A percentile compares a stretch with the other conserved stretches of the same genome.
These are phyloP conservation scores for Nerophis ophidion DNA, from an alignment of 2,113 vertebrate genomes.

Conservation along the genomic window DNA sequence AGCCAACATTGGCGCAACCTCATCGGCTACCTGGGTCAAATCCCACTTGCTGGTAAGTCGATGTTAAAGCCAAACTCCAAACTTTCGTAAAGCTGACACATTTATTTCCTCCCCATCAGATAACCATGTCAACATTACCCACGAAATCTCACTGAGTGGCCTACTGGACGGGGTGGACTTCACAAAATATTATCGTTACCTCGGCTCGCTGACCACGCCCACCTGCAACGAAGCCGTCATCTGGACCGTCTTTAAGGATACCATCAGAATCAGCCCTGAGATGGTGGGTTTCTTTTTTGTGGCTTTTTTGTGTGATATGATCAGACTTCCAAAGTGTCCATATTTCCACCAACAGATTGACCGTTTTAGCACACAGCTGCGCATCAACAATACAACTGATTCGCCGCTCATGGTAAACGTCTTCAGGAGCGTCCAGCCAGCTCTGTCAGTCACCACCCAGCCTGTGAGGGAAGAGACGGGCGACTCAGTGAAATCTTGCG, in stretches of 20 bases:
- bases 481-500: not conserved
- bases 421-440: slow-evolving; percentile 43
- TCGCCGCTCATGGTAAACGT: slow-evolving; percentile 21
- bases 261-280: slow-evolving; percentile 57
- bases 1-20: slow-evolving; percentile 55
- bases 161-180: slow-evolving; percentile 49
- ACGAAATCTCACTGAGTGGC: slow-evolving; percentile 38
- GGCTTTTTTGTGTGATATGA: not conserved
- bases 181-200: slow-evolving; percentile 63
- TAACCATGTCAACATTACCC: accelerated
- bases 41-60: slow-evolving; percentile 35
- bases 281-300: slow-evolving; percentile 44
- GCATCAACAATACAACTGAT: not conserved
- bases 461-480: not conserved
- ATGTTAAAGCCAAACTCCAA: not conserved
- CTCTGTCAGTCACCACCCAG: slow-evolving; percentile 30
- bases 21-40: slow-evolving; percentile 36
- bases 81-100: not conserved
- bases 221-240: slow-evolving; percentile 61
- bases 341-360: slow-evolving; percentile 49
- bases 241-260: slow-evolving; percentile 71
- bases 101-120: slow-evolving; percentile 26
- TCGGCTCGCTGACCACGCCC: slow-evolving; percentile 69
- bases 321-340: not conserved
- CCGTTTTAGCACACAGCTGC: slow-evolving; percentile 39